Evolutionary conservation across 1,140 invertebrate species (phyloP).

Genomic region (Homarus americanus): DNA sequence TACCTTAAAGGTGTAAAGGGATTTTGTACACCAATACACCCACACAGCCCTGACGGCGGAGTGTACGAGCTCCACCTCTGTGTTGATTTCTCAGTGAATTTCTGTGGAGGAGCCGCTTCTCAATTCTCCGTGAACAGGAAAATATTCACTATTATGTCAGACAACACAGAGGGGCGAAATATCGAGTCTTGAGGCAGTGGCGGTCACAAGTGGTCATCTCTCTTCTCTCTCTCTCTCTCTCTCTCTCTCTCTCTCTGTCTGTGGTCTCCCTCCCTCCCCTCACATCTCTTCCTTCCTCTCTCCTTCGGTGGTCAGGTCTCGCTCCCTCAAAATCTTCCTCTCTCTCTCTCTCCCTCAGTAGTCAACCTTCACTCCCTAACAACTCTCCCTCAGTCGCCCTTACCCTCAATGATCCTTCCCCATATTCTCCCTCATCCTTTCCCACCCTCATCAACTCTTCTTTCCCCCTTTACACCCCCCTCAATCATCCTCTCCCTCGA

Average conservation of each 20-base stretch:
- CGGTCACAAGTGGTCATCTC: background rate
- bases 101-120: background rate
- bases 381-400: background rate
- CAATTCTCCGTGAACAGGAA: slow-evolving; percentile 34
- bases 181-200: slow-evolving; percentile 28
- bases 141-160: slow-evolving; percentile 40
- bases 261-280: too few relatives aligned
- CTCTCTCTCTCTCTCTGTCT: too few relatives aligned
- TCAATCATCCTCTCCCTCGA: background rate
- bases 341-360: too few relatives aligned
- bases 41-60: too few relatives aligned
- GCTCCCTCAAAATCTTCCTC: too few relatives aligned
- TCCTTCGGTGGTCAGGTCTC: too few relatives aligned
- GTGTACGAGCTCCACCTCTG: too few relatives aligned
- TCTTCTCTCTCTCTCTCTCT: too few relatives aligned
- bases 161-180: slow-evolving; percentile 22
- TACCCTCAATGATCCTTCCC: background rate
- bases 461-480: background rate
- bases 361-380: too few relatives aligned
- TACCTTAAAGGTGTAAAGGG: too few relatives aligned
- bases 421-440: background rate
- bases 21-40: too few relatives aligned
- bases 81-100: background rate
- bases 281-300: too few relatives aligned
- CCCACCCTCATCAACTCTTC: background rate